Conservation (phyloP, 2,113 vertebrate species). For the Panthera tigris region DNA sequence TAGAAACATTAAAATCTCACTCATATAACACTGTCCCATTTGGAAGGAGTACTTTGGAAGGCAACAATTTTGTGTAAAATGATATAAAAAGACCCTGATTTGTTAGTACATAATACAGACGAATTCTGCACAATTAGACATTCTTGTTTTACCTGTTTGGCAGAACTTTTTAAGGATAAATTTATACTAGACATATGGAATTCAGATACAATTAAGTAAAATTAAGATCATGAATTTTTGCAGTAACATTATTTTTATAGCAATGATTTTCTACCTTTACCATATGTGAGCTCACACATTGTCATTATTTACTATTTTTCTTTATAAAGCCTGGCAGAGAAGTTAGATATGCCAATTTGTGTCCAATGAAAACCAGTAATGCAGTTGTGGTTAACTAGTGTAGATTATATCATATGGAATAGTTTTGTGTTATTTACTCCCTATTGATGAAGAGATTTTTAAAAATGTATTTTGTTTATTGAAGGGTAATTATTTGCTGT, state of each 20-base stretch:
- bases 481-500: not conserved
- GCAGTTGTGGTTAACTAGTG: not conserved
- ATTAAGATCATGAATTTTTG: not conserved
- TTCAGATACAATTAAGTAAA: not conserved
- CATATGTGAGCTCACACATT: not conserved
- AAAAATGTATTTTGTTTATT: not conserved
- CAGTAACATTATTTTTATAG: not conserved
- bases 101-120: not conserved
- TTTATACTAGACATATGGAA: not conserved
- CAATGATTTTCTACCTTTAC: not conserved
- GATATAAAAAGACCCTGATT: not conserved
- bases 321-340: not conserved
- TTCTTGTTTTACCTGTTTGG: not conserved
- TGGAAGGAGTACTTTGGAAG: not conserved
- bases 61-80: not conserved
- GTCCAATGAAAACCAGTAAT: not conserved
- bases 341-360: not conserved
- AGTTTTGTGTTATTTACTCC: not conserved
- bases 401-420: not conserved
- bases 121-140: not conserved
- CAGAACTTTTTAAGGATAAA: not conserved
- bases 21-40: not conserved
- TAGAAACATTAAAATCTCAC: conserved; percentile 8
- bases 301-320: not conserved
- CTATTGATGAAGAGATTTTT: not conserved